Evolutionary conservation across 2,888 invertebrate species (phyloP).

Genomic region (Drosophila mimetica): DNA sequence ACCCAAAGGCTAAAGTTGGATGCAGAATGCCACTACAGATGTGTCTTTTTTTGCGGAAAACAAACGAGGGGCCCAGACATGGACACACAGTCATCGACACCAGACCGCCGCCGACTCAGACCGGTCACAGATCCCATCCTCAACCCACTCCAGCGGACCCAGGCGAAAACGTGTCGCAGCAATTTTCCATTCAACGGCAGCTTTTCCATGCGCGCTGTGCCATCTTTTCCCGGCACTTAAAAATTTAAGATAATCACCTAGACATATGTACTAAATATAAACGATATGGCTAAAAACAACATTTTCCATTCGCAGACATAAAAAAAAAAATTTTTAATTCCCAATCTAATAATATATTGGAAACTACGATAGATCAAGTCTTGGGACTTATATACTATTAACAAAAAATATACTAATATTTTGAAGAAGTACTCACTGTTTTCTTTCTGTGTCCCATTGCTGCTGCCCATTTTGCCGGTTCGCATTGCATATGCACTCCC

Average conservation of each 20-base stretch:
- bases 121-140: constrained; percentile 30
- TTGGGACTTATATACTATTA: too few relatives aligned
- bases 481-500: constrained; percentile 65
- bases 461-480: constrained; percentile 57
- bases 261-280: too few relatives aligned
- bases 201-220: constrained; percentile 57
- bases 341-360: too few relatives aligned
- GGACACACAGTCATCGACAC: constrained; percentile 44
- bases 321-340: too few relatives aligned
- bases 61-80: constrained; percentile 35
- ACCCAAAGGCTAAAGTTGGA: constrained; percentile 77
- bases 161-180: constrained; percentile 72
- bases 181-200: constrained; percentile 74
- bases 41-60: constrained; percentile 47
- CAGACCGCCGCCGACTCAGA: constrained; percentile 17
- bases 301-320: too few relatives aligned
- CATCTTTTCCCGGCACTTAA: constrained; percentile 13
- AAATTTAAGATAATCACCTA: not conserved
- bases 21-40: constrained; percentile 57
- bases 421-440: too few relatives aligned
- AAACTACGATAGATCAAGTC: too few relatives aligned
- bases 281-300: too few relatives aligned
- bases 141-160: constrained; percentile 9
- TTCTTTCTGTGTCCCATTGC: constrained; percentile 12
- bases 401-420: too few relatives aligned